Evolutionary conservation across 2,113 vertebrate species (phyloP).

Genomic region (Otocyon megalotis): DNA sequence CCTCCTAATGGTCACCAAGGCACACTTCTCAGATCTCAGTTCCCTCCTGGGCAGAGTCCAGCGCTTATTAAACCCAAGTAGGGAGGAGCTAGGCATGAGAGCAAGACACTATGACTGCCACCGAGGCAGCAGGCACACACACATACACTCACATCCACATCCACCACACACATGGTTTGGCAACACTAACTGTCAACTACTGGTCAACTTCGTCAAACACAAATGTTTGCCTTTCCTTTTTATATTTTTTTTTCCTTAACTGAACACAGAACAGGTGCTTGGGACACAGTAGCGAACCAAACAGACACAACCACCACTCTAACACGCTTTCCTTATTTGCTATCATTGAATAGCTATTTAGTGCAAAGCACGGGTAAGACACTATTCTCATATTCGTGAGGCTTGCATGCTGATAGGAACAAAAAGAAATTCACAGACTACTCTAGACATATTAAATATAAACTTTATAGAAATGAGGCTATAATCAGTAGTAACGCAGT

Average conservation of each 20-base stretch:
- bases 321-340: neutral
- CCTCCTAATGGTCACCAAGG: neutral
- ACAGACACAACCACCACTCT: neutral
- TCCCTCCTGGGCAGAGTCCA: too few relatives aligned
- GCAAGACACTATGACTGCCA: neutral
- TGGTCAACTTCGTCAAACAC: neutral
- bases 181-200: neutral
- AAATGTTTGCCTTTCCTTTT: neutral
- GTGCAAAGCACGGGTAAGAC: neutral
- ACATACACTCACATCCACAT: neutral
- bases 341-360: neutral
- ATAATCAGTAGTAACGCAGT: neutral
- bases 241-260: neutral
- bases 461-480: neutral
- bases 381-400: neutral
- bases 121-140: neutral
- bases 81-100: rapidly evolving
- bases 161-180: neutral
- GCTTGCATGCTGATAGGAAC: neutral
- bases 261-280: neutral
- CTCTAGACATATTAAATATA: neutral
- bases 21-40: neutral
- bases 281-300: neutral
- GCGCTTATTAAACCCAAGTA: neutral
- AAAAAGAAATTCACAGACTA: too few relatives aligned